Conservation (phyloP, 2,797 vertebrate species). For the Cheirogaleus major region DNA sequence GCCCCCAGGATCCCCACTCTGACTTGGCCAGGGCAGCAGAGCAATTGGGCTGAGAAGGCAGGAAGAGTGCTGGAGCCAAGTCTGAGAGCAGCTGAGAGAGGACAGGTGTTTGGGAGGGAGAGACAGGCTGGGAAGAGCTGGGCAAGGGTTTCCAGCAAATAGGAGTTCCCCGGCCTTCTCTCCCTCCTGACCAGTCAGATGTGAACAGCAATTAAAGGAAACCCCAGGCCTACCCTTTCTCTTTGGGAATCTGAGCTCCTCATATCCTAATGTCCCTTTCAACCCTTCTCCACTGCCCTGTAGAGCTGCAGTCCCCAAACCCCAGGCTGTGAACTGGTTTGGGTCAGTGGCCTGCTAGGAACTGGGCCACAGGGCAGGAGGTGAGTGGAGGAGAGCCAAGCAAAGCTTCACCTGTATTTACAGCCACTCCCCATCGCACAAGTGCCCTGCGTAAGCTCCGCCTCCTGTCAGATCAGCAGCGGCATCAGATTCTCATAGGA, state of each 20-base stretch:
- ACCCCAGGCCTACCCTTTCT: neutral
- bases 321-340: no score
- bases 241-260: neutral
- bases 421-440: no score
- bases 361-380: no score
- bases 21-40: neutral
- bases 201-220: neutral
- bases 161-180: neutral
- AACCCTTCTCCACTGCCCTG: neutral
- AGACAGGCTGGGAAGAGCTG: neutral
- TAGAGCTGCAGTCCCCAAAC: no score
- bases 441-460: no score
- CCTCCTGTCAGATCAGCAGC: no score
- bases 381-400: no score
- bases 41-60: neutral
- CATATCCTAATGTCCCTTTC: neutral
- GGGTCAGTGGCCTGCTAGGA: no score
- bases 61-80: neutral
- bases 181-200: neutral
- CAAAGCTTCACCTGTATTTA: no score
- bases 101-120: slow-evolving; percentile 58
- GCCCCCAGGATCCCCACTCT: neutral
- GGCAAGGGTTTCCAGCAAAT: neutral
- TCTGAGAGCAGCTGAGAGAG: slow-evolving; percentile 39
- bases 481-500: no score